phyloP scores from a whole-genome alignment of 92 coral and sea anemone species.

The Epizoanthus illoricatus region DNA sequence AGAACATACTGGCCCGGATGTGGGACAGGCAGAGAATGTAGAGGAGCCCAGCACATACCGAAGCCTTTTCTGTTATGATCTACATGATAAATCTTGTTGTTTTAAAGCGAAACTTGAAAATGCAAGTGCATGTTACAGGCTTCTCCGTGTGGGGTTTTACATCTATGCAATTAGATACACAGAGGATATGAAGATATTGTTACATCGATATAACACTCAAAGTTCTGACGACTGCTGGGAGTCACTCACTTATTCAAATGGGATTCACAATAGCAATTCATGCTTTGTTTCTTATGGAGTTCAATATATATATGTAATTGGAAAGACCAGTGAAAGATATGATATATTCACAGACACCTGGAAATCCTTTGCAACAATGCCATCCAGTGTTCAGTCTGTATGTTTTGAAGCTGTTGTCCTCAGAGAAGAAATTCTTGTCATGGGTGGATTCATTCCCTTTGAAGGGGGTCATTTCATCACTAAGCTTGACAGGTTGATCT shows the following conservation, averaged over 20 bases:
- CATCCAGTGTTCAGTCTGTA: not conserved
- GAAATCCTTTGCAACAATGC: not conserved
- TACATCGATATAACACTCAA: slow-evolving; percentile 27
- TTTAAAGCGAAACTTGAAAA: no score
- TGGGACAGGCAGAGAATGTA: no score
- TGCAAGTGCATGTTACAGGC: no score
- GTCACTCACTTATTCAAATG: not conserved
- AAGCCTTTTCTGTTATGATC: no score
- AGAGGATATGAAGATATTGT: not conserved
- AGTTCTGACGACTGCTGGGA: slow-evolving; percentile 3
- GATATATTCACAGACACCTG: not conserved
- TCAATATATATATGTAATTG: not conserved
- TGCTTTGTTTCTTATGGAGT: not conserved
- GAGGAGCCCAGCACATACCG: no score
- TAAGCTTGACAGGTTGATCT: not conserved
- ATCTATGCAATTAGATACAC: not conserved
- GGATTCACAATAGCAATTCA: not conserved
- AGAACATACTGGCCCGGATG: no score
- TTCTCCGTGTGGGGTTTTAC: no score
- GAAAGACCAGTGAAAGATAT: not conserved
- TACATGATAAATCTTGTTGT: no score
- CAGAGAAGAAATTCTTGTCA: not conserved
- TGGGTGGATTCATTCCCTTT: not conserved
- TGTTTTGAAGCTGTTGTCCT: not conserved
- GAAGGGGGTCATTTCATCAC: no score